Evolutionary conservation across 2,113 vertebrate species (phyloP).

Genomic region (Talpa occidentalis): DNA sequence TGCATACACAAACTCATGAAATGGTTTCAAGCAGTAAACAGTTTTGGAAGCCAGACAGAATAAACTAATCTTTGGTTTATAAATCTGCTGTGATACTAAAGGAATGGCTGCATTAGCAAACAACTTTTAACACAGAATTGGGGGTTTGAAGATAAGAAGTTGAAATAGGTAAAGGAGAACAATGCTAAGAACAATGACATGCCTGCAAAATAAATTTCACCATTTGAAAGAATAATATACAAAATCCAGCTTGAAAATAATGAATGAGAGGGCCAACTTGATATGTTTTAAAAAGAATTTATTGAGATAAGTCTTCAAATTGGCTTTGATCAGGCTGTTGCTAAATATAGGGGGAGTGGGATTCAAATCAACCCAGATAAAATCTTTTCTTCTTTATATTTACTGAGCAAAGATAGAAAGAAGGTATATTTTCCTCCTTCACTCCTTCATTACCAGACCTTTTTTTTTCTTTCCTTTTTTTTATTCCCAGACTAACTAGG

Average conservation of each 20-base stretch:
- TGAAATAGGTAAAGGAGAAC: slow-evolving; percentile 70
- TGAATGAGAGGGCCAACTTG: slow-evolving; percentile 28
- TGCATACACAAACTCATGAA: slow-evolving; percentile 81
- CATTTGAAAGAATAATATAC: slow-evolving; percentile 77
- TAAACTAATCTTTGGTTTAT: slow-evolving; percentile 84
- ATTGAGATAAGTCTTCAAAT: slow-evolving; percentile 2
- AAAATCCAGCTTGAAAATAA: slow-evolving; percentile 79
- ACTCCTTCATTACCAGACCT: background rate
- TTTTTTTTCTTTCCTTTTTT: background rate
- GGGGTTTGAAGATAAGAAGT: slow-evolving; percentile 70
- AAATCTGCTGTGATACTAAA: slow-evolving; percentile 74
- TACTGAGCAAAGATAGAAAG: slow-evolving; percentile 40
- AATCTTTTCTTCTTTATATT: slow-evolving; percentile 39
- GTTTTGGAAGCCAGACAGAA: slow-evolving; percentile 82
- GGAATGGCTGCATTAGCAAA: slow-evolving; percentile 79
- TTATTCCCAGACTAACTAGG: slow-evolving; percentile 49
- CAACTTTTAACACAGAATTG: slow-evolving; percentile 79
- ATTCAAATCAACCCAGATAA: background rate
- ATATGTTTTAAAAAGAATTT: slow-evolving; percentile 26
- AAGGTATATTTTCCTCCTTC: slow-evolving; percentile 40
- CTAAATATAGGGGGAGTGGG: slow-evolving; percentile 2
- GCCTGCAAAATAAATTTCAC: slow-evolving; percentile 77
- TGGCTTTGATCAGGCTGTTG: slow-evolving; percentile 36
- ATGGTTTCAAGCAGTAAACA: slow-evolving; percentile 82
- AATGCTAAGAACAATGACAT: slow-evolving; percentile 66